Base-by-base conservation (phyloP, 2,113 vertebrate genomes). In the Coptodon bakossiorum region DNA sequence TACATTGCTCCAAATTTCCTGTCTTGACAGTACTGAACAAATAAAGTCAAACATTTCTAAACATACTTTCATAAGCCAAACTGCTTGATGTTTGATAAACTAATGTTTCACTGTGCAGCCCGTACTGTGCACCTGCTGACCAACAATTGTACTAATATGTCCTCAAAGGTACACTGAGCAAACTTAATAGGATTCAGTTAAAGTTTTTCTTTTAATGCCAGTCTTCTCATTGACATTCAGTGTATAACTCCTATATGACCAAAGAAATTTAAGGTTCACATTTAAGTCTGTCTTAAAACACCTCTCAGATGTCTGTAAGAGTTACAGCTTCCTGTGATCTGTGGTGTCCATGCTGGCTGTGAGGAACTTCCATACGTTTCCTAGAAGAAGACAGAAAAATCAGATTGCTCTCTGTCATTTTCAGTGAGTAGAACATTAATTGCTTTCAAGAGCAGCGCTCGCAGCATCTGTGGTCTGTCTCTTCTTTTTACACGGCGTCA, bases 131-230 rank as follows among this genome's bases (percentile, higher is more conserved):
- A 29, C 50, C 50, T 80, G 82, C 84, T 88, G 89, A 54, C 81
- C 81, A 80, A 50, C 88, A 87, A 54, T 54, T 82, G 19, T 89
- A 95, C 94, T 96, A 94, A 95, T 90, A 83, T 14, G 43, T 76
- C 45, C 80, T 90, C 85, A 9, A 84, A 95, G 92, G 90, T 90
- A 5, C 84, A 94, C 93, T 95, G 94, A 95, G 90, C 92, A 92
- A 80, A 89, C 45, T 3, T 53, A 6, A 53, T 81, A 73, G 80
- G 68, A 4, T 68, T 56, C 3, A 9, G 6, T 79, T 63, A 2
- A 22, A 57, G 13, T 61, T 5, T 48, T 12, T 38, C 14, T 50
- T 7, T 66, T 78, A 59, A 16, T 43, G 34, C 80, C 53, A 76
- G 52, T 81, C 36, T 16, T 61, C 52, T 48, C 24, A 7, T 57